Conservation (phyloP, 2,888 invertebrate species). For the Acleris literana region DNA sequence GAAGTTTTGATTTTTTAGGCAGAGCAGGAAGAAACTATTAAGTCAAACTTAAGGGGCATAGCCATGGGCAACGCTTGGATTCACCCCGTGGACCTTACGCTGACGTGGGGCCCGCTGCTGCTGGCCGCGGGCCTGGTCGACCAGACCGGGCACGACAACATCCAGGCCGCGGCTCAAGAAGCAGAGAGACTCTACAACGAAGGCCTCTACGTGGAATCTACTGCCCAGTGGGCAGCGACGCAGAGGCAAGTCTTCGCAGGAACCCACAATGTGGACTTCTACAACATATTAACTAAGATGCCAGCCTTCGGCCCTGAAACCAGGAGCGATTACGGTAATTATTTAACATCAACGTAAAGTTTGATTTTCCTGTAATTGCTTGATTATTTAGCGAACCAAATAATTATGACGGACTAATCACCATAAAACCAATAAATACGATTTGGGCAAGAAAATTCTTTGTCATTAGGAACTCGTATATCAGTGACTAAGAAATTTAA, state of each 20-base stretch:
- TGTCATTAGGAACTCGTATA: too few relatives aligned
- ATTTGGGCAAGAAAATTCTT: too few relatives aligned
- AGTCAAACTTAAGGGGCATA: constrained; percentile 89
- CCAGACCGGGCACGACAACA: constrained; percentile 83
- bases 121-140: constrained; percentile 89
- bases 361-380: constrained; percentile 15
- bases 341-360: neutral
- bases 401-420: neutral
- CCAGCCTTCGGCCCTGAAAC: constrained; percentile 49
- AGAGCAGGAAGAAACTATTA: constrained; percentile 84
- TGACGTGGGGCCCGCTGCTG: constrained; percentile 92
- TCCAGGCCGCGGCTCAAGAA: constrained; percentile 82
- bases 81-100: constrained; percentile 91
- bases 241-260: constrained; percentile 85
- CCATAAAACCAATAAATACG: too few relatives aligned
- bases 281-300: constrained; percentile 88
- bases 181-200: constrained; percentile 83
- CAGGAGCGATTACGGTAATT: constrained; percentile 52
- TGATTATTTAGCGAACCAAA: constrained; percentile 13
- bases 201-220: constrained; percentile 84
- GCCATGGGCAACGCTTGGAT: constrained; percentile 96
- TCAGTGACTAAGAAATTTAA: too few relatives aligned
- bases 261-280: constrained; percentile 90
- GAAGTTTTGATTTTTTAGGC: constrained; percentile 68
- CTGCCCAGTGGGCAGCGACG: constrained; percentile 85